Evolutionary conservation across 2,113 vertebrate species (phyloP), one percentile per base, ranked within the genome.

Genomic region (Phrynosoma blainvillii): DNA sequence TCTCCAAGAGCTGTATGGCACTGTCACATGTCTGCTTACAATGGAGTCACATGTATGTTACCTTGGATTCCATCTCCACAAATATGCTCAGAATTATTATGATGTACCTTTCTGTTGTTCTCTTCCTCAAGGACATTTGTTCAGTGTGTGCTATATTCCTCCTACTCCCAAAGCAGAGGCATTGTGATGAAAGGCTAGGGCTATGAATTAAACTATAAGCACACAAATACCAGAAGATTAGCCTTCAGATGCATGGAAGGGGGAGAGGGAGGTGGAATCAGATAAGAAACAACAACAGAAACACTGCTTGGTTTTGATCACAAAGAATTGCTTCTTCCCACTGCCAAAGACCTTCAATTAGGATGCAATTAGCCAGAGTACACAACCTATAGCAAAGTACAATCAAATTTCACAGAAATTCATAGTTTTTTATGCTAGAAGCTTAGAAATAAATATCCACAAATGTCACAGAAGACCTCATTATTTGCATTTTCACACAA

Each of bases 71-170:
- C 71, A 18, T 54, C 47, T 56, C 85, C 91, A 93, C 87, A 89
- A 94, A 88, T 68, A 89, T 91, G 85, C 84, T 70, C 75, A 30
- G 75, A 84, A 30, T 82, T 8, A 1, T 1, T 0, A 65, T 70
- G 90, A 78, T 23, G 76, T 14, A 42, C 66, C 85, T 89, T 89
- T 90, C 89, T 52, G 32, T 87, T 84, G 77, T 89, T 90, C 83
- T 82, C 59, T 68, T 18, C 76, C 80, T 91, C 83, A 91, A 94
- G 89, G 92, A 92, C 82, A 56, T 91, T 92, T 84, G 54, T 42
- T 92, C 40, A 68, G 87, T 89, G 91, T 12, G 10, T 1, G 3
- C 30, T 4, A 8, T 85, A 10, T 85, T 76, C n/a, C 36, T 92
- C 81, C 77, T 81, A 25, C 47, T 81, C 80, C 56, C 76, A 59